Evolutionary conservation across 2,113 vertebrate species (phyloP).

Genomic region (Seriola rivoliana): DNA sequence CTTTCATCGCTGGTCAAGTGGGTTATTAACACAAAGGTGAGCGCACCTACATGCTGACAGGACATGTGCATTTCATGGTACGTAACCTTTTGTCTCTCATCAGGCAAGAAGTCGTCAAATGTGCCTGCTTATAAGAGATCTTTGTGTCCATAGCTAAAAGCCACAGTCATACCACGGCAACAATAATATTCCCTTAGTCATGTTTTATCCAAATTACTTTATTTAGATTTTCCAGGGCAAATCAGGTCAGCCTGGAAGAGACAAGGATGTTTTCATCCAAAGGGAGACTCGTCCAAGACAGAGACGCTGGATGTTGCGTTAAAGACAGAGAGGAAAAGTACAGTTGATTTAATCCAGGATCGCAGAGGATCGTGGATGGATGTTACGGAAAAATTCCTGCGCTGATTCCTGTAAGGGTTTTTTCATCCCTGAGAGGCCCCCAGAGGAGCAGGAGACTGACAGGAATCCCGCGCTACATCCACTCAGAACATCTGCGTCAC

Average conservation of each 20-base stretch:
- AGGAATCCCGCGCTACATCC: conserved; percentile 13
- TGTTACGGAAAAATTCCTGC: conserved; percentile 15
- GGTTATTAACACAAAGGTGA: not conserved
- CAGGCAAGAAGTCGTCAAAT: no score
- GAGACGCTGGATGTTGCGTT: not conserved
- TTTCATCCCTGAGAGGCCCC: not conserved
- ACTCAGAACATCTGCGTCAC: conserved; percentile 50
- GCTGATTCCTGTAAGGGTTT: conserved; percentile 40
- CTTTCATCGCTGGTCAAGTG: no score
- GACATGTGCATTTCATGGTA: not conserved
- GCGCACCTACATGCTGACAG: not conserved
- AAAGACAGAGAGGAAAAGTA: not conserved
- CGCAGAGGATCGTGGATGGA: not conserved
- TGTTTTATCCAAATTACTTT: not conserved
- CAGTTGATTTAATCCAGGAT: not conserved
- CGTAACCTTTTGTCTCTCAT: no score
- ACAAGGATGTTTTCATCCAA: not conserved
- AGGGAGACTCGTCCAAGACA: not conserved
- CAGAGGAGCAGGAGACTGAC: conserved; percentile 22
- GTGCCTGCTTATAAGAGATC: not conserved
- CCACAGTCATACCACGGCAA: no score
- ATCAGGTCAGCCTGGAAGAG: conserved; percentile 1
- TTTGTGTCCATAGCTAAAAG: not conserved
- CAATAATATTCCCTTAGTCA: not conserved
- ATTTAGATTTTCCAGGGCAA: not conserved